These are phyloP conservation scores for Danionella dracula DNA, from an alignment of 2,797 vertebrate genomes.

Conservation along the genomic window DNA sequence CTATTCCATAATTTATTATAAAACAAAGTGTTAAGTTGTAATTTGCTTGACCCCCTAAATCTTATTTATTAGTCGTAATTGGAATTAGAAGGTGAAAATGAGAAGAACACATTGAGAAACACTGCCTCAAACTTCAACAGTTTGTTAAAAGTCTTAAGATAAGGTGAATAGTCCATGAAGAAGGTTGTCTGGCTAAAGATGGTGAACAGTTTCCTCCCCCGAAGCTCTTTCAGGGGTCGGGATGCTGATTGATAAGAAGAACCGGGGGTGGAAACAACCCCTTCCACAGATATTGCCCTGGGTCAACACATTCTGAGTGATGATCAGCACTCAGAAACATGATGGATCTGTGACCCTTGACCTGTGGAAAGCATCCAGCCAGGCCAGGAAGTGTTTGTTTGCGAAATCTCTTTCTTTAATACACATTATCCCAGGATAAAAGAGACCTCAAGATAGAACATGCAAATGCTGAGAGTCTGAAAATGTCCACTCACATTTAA, in stretches of 20 bases:
- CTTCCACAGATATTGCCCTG: not conserved
- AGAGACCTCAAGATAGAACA: not conserved
- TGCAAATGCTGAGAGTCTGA: not conserved
- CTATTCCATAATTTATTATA: too few relatives aligned
- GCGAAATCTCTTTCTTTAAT: not conserved
- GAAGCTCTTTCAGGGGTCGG: not conserved
- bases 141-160: too few relatives aligned
- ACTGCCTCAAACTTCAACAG: too few relatives aligned
- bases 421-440: not conserved
- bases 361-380: not conserved
- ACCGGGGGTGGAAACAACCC: conserved; percentile 13
- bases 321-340: conserved; percentile 26
- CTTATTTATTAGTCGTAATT: too few relatives aligned
- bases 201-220: not conserved
- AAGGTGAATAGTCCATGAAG: too few relatives aligned
- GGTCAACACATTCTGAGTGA: conserved; percentile 25
- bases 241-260: conserved; percentile 12
- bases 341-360: conserved; percentile 35
- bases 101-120: too few relatives aligned
- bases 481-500: not conserved
- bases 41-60: too few relatives aligned
- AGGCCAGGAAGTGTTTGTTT: conserved; percentile 22
- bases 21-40: too few relatives aligned
- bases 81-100: too few relatives aligned
- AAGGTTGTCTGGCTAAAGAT: not conserved